phyloP scores from a whole-genome alignment of 2,113 vertebrate genomes.

The Cnemophilus loriae region DNA sequence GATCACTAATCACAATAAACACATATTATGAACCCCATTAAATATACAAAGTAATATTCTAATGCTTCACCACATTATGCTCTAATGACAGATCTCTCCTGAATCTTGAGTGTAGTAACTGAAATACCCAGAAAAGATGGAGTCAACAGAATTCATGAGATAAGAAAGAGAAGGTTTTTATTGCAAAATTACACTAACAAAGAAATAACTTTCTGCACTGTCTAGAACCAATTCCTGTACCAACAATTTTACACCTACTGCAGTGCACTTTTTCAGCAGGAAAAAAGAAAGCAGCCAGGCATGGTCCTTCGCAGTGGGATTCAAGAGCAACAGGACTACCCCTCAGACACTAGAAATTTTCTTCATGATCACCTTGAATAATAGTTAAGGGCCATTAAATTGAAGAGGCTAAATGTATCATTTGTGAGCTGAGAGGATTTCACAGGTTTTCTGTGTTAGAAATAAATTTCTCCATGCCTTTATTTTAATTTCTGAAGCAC shows the following conservation, averaged over 20 bases:
- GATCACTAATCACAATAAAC: neutral
- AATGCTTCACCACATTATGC: neutral
- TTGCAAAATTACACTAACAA: neutral
- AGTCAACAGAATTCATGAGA: neutral
- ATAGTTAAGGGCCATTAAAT: neutral
- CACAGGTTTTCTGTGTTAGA: neutral
- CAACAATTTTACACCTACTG: neutral
- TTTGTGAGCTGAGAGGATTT: neutral
- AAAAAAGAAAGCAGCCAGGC: neutral
- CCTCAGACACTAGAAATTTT: neutral
- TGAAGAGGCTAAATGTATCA: neutral
- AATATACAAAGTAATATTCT: neutral
- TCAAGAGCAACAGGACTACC: neutral
- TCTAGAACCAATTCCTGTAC: neutral
- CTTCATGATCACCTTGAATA: neutral
- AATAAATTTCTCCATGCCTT: neutral
- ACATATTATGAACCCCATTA: neutral
- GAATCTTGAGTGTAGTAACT: neutral
- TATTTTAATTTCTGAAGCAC: neutral
- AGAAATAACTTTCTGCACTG: neutral
- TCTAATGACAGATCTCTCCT: neutral
- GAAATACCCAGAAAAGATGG: neutral
- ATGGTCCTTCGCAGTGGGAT: neutral
- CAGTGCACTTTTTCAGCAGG: neutral
- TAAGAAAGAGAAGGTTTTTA: neutral